Percentiles rank a stretch among this genome's conserved stretches.
These are phyloP conservation scores for Drosophila pseudotalamancana DNA, from an alignment of 2,888 invertebrate species.

Conservation along the genomic window DNA sequence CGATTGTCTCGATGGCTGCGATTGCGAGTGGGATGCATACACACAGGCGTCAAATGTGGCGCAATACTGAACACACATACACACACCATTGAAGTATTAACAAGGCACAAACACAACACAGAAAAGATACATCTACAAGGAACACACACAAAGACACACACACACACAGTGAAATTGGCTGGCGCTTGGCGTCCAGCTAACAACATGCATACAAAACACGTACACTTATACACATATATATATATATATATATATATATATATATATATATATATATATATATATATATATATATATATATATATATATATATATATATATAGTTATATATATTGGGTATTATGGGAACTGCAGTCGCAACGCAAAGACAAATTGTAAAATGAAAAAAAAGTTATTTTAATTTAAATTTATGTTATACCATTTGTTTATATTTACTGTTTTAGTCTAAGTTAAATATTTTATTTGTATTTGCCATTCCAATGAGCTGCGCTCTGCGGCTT, in stretches of 20 bases:
- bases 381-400: slow-evolving; percentile 33
- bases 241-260: not conserved
- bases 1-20: slow-evolving; percentile 84
- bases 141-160: slow-evolving; percentile 42
- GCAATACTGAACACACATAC: slow-evolving; percentile 62
- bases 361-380: slow-evolving; percentile 61
- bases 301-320: not conserved
- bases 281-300: slow-evolving; percentile 2
- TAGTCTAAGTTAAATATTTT: slow-evolving; percentile 31
- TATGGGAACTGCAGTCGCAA: slow-evolving; percentile 76
- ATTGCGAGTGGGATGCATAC: slow-evolving; percentile 84
- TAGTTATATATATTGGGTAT: slow-evolving; percentile 51
- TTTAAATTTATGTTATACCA: slow-evolving; percentile 19
- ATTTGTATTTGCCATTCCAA: slow-evolving; percentile 64
- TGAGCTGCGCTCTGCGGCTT: slow-evolving; percentile 31
- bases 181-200: slow-evolving; percentile 63
- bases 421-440: slow-evolving; percentile 28
- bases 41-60: slow-evolving; percentile 81
- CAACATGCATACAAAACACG: slow-evolving; percentile 19
- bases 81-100: slow-evolving; percentile 67
- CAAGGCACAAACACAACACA: slow-evolving; percentile 67
- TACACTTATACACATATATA: slow-evolving; percentile 15
- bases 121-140: slow-evolving; percentile 29
- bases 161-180: slow-evolving; percentile 31
- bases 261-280: slow-evolving; percentile 4